A percentile compares a stretch with the other conserved stretches of the same genome.
Conservation (phyloP, 2,888 invertebrate species). For the Leptopilina drosophilae region DNA sequence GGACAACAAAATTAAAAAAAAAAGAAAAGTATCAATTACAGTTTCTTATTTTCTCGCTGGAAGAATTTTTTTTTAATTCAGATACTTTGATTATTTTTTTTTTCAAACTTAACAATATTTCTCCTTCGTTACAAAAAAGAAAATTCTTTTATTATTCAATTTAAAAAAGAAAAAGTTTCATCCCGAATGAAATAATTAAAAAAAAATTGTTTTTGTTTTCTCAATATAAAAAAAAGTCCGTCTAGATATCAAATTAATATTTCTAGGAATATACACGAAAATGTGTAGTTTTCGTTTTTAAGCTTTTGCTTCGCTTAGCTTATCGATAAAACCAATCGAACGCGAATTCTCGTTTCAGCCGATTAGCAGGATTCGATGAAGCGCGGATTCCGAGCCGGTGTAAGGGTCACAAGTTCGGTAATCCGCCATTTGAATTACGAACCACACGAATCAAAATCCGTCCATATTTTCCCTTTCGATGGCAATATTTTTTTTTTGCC, state of each 20-base stretch:
- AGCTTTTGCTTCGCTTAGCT: slow-evolving; percentile 39
- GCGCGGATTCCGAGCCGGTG: slow-evolving; percentile 14
- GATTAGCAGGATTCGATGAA: slow-evolving; percentile 37
- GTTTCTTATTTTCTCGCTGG: not conserved
- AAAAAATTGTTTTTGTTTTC: not conserved
- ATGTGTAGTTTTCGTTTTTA: not conserved
- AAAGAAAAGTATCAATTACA: not conserved
- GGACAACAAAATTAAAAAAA: not conserved
- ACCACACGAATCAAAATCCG: not conserved
- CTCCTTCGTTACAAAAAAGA: too few species aligned
- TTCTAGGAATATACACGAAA: not conserved
- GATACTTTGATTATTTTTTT: too few species aligned
- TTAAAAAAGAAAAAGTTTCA: too few species aligned
- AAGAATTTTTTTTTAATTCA: not conserved
- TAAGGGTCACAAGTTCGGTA: slow-evolving; percentile 31
- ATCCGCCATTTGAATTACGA: slow-evolving; percentile 42
- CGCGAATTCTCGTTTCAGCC: slow-evolving; percentile 35
- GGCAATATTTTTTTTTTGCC: not conserved
- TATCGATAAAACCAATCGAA: slow-evolving; percentile 39
- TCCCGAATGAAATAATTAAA: too few species aligned
- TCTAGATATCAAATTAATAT: not conserved
- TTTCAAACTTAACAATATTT: too few species aligned
- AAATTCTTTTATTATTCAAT: too few species aligned
- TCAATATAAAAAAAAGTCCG: not conserved
- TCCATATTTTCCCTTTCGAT: slow-evolving; percentile 8